Conservation (phyloP, 1,140 invertebrate species). For the Zaprionus davidi region DNA sequence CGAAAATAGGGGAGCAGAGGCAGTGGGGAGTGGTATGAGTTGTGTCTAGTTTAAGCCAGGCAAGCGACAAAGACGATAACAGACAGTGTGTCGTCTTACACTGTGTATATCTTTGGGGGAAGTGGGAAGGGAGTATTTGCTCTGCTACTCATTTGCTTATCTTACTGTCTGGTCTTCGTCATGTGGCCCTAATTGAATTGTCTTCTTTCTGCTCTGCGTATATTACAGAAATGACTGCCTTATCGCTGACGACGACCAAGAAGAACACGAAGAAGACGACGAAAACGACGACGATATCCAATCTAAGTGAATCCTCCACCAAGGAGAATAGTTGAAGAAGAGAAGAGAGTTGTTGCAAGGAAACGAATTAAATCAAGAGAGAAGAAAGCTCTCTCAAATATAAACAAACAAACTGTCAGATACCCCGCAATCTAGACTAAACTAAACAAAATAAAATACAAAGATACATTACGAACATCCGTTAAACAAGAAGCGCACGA, state of each 20-base stretch:
- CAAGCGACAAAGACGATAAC: neutral
- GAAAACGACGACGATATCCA: conserved; percentile 48
- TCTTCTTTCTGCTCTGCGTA: neutral
- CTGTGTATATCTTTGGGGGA: neutral
- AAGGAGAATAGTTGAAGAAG: conserved; percentile 48
- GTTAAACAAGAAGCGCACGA: conserved; percentile 7
- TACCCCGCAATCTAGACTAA: neutral
- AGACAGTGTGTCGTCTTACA: neutral
- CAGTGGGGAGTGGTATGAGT: neutral
- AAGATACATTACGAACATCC: neutral
- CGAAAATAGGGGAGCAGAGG: neutral
- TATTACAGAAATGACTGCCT: conserved; percentile 71
- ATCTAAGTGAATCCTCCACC: conserved; percentile 56
- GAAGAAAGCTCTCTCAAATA: neutral
- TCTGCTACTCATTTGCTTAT: conserved; percentile 1
- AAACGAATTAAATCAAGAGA: conserved; percentile 4
- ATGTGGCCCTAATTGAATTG: conserved; percentile 17
- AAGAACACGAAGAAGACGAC: neutral
- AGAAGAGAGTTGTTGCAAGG: conserved; percentile 13
- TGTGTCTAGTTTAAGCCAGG: neutral
- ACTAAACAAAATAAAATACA: neutral
- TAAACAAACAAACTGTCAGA: neutral
- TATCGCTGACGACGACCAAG: conserved; percentile 48
- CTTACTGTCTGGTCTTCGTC: neutral
- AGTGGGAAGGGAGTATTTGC: neutral